These are phyloP conservation scores for Acholoe squamosa DNA, from an alignment of 2,888 invertebrate genomes.

Conservation along the genomic window DNA sequence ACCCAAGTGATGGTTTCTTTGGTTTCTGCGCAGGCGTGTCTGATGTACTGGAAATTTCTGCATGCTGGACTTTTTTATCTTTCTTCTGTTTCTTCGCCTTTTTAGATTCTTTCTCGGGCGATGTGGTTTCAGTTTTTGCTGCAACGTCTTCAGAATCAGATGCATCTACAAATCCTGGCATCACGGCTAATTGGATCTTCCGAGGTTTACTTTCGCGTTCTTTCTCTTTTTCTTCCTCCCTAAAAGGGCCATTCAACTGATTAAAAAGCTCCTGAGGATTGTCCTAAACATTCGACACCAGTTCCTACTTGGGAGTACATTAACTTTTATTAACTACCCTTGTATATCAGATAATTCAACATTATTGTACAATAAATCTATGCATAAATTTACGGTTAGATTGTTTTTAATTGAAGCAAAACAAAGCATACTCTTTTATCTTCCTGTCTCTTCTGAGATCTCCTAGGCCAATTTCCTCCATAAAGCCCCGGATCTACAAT, in stretches of 20 bases:
- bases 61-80: constrained; percentile 30
- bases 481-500: constrained; percentile 52
- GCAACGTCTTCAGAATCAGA: constrained; percentile 33
- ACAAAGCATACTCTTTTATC: constrained; percentile 20
- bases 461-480: constrained; percentile 50
- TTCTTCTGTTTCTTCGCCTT: constrained; percentile 62
- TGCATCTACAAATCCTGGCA: constrained; percentile 58
- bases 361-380: no score
- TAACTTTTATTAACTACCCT: no score
- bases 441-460: constrained; percentile 26
- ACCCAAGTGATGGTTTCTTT: background rate
- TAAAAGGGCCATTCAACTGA: background rate
- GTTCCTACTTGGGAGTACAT: no score
- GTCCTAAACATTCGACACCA: no score
- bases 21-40: background rate
- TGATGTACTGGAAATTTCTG: constrained; percentile 64
- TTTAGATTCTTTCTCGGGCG: constrained; percentile 50
- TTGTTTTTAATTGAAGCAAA: background rate
- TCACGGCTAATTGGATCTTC: constrained; percentile 37
- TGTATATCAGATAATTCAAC: no score
- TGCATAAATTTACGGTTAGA: no score
- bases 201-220: constrained; percentile 61
- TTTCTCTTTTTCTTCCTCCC: constrained; percentile 62
- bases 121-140: background rate
- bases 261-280: no score